phyloP scores from a whole-genome alignment of 1,140 invertebrate species.

The Panagrolaimus sp. region DNA sequence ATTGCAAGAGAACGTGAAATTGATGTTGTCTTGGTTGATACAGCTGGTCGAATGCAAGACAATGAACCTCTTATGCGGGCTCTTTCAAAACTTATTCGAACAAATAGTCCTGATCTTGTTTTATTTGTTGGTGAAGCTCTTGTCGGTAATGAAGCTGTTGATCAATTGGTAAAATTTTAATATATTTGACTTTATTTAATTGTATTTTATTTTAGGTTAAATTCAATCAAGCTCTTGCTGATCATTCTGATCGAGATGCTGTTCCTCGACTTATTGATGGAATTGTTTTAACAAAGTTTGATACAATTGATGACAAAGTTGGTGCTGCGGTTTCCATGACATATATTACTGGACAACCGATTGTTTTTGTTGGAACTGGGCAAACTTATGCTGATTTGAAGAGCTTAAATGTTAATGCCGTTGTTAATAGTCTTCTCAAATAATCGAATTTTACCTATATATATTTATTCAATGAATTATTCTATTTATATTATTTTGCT shows the following conservation, averaged over 20 bases:
- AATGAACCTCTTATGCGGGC: slow-evolving; percentile 97
- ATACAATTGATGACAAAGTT: slow-evolving; percentile 98
- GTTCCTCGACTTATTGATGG: slow-evolving; percentile 81
- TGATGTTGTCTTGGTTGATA: slow-evolving; percentile 91
- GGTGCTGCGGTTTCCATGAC: slow-evolving; percentile 99
- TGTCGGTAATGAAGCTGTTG: slow-evolving; percentile 99
- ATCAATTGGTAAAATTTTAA: slow-evolving; percentile 91
- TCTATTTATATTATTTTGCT: not conserved
- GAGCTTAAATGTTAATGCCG: slow-evolving; percentile 89
- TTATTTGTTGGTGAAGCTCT: slow-evolving; percentile 97
- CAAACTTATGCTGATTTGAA: slow-evolving; percentile 98
- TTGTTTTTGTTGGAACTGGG: slow-evolving; percentile 97
- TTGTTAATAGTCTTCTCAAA: slow-evolving; percentile 92
- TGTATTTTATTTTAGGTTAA: no score
- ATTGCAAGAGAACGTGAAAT: slow-evolving; percentile 73
- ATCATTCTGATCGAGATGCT: slow-evolving; percentile 67
- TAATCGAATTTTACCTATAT: slow-evolving; percentile 61
- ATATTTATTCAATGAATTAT: not conserved
- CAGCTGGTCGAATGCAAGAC: slow-evolving; percentile 98
- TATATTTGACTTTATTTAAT: no score
- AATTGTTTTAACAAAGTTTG: slow-evolving; percentile 95
- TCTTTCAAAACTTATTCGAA: slow-evolving; percentile 75
- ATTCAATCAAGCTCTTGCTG: slow-evolving; percentile 86
- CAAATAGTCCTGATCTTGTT: slow-evolving; percentile 93
- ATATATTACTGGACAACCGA: slow-evolving; percentile 98